Conservation (phyloP, 2,888 invertebrate species). For the Tholera decimalis region DNA sequence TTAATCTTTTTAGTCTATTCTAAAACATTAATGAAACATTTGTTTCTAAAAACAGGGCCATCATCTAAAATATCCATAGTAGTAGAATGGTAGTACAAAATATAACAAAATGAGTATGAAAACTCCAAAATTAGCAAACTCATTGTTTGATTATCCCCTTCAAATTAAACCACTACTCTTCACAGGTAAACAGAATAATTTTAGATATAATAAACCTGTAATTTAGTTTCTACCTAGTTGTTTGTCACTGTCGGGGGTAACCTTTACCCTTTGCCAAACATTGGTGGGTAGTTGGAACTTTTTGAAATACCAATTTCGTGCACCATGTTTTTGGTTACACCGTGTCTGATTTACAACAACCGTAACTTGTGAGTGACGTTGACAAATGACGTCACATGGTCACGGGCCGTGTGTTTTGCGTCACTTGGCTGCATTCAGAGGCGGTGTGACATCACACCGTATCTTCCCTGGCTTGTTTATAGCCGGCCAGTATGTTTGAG, state of each 20-base stretch:
- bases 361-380: slow-evolving; percentile 80
- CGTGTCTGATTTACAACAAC: slow-evolving; percentile 80
- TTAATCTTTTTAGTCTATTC: neutral
- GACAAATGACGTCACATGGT: slow-evolving; percentile 85
- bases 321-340: slow-evolving; percentile 56
- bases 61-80: neutral
- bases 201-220: slow-evolving; percentile 53
- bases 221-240: slow-evolving; percentile 59
- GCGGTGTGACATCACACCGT: slow-evolving; percentile 70
- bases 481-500: slow-evolving; percentile 77
- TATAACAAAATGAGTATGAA: neutral
- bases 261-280: slow-evolving; percentile 59
- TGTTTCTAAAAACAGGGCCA: too few species aligned
- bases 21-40: too few species aligned
- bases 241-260: slow-evolving; percentile 60
- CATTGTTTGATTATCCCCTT: slow-evolving; percentile 23
- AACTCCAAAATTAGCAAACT: slow-evolving; percentile 6
- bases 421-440: slow-evolving; percentile 72
- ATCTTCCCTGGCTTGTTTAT: slow-evolving; percentile 79
- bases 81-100: neutral
- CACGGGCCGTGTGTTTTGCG: slow-evolving; percentile 81
- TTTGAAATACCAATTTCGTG: slow-evolving; percentile 58
- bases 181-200: slow-evolving; percentile 58
- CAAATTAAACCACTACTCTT: slow-evolving; percentile 51
- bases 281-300: slow-evolving; percentile 57